Evolutionary conservation across 2,888 invertebrate species (phyloP), one percentile per base, ranked within the genome.

Genomic region (Drosophila niveifrons): DNA sequence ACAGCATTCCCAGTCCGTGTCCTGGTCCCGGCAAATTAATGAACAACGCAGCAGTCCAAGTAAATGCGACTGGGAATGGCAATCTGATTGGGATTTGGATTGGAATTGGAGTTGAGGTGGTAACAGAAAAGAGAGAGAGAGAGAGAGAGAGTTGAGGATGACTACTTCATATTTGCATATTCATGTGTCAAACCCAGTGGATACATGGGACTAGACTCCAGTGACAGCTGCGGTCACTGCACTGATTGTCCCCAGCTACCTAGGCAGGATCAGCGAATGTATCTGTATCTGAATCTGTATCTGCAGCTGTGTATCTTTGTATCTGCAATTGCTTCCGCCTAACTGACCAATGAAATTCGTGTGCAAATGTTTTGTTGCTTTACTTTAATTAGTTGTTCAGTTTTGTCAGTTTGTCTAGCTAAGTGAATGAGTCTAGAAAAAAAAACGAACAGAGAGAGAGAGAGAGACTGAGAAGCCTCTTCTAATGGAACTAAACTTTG

Each of bases 401-500:
- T 15, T 41, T 41, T 7, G 8, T 15, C 15, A 13, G 81, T 75
- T 84, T 82, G 66, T 83, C 62, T 53, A 72, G 83, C 86, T 82
- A 86, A 88, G 83, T 88, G 83, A 83, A 53, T 76, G 78, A 46
- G 80, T 50, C 73, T 39, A 57, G 56, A 83, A 77, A 57, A 68
- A 48, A 64, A 53, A 59, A 39, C 11, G 9, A 46, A 34, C 15
- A 34, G 28, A 36, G 17, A 39, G 17, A 10, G 6, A 11, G 18
- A 44, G 17, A 17, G 41, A 43, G 18, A 31, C 17, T 18, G 46
- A 18, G n/a, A 41, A 44, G 29, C 59, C 47, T 58, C 11, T 61
- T 66, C 84, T 87, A 88, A 83, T 83, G 83, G 85, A 89, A 84
- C 82, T 84, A 86, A 81, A 77, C 81, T 88, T 81, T 68, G 82